Base-by-base conservation (phyloP, 2,888 invertebrate species). In the Sceliomorpha sp. region DNA sequence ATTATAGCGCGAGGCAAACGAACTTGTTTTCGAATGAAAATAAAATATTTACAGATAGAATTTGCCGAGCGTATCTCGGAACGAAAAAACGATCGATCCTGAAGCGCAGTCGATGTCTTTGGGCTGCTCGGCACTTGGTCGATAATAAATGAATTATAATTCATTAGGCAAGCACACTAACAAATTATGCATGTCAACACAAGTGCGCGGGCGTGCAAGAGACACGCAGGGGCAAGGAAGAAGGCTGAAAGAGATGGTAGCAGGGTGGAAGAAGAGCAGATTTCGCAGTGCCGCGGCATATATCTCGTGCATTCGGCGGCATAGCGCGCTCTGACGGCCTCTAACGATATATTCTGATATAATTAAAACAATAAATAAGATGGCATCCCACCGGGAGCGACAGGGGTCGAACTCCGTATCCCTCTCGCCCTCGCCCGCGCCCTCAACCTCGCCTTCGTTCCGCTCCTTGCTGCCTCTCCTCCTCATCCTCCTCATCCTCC, bases 321-420 rank as follows among this genome's bases (percentile, higher is more conserved):
- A 79, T 81, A 79, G 78, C 78, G 81, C 80, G 76, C 72, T 80
- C 77, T 82, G 83, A 86, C 83, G 85, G 80, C 74, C 81, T 87
- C 87, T 88, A 87, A 87, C 87, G 87, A 88, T 87, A 88, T 86
- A 88, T 87, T 87, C 86, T 83, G 86, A 87, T 87, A 87, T 88
- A 88, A 88, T 87, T 87, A 88, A 87, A 88, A 88, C 87, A 88
- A 88, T 88, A 88, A 88, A 88, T 88, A 88, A 88, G 84, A 87
- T 87, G 87, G 87, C 86, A 76, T 84, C 87, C 87, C 76, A 84
- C 85, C 79, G 87, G 76, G 87, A 87, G 79, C 85, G 77, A 79
- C 85, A 81, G 87, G 87, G 87, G 86, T 85, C 86, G 86, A 82
- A 75, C 78, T 77, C 84, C 79, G 80, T 78, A 56, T 63, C 56